Percentiles rank a stretch among this genome's conserved stretches.
Conservation (phyloP, 2,888 invertebrate species). For the Campoletis raptor region DNA sequence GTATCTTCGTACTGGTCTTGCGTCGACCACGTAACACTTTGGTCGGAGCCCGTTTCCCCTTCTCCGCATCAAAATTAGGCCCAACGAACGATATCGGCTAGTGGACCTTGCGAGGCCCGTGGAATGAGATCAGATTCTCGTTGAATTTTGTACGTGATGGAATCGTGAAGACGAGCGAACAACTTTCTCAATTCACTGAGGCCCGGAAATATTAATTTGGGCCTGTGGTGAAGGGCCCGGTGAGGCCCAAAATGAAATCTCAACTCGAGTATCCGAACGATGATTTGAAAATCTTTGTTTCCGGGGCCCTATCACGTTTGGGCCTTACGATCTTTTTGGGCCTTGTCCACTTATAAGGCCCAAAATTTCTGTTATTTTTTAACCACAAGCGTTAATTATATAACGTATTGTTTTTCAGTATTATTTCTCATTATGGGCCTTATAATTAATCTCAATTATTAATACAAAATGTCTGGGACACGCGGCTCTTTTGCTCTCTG, state of each 20-base stretch:
- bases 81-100: conserved; percentile 12
- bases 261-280: not conserved
- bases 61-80: conserved; percentile 21
- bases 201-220: conserved; percentile 2
- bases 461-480: conserved; percentile 9
- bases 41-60: conserved; percentile 10
- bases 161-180: not conserved
- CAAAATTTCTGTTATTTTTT: not conserved
- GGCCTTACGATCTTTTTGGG: not conserved
- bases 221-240: not conserved
- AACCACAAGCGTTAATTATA: not conserved
- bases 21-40: conserved; percentile 53
- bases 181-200: conserved; percentile 9
- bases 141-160: not conserved
- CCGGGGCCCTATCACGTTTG: not conserved
- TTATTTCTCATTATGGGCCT: conserved; percentile 19
- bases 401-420: not conserved
- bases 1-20: conserved; percentile 34
- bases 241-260: conserved; percentile 41
- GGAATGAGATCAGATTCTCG: conserved; percentile 1
- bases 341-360: not conserved
- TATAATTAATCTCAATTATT: conserved; percentile 15
- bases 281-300: not conserved
- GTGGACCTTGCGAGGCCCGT: not conserved
- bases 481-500: conserved; percentile 25